Base-by-base conservation (phyloP, 1,140 invertebrate species). In the Temnothorax curvispinosus region DNA sequence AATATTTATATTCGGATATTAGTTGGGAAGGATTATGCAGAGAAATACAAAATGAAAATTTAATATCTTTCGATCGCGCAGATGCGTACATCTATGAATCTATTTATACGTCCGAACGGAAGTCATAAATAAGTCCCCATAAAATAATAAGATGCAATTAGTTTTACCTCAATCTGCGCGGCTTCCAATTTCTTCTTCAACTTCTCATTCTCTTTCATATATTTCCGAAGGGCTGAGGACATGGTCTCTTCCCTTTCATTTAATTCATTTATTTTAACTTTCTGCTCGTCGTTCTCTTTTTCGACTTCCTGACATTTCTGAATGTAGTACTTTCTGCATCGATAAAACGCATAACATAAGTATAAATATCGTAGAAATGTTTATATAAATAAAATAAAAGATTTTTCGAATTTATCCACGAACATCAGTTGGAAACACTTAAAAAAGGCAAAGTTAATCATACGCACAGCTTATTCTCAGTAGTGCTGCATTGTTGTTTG, bases 251-350 rank as follows among this genome's bases (percentile, higher is more conserved):
- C 69, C 0, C 27, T 84, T 13, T 47, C 35, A 27, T 62, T 50
- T 8, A 35, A 35, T 2, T 84, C 69, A 1, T 84, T 62, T 54
- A 84, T 27, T 27, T 27, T 27, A 75, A 38, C 69, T 50, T 54
- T 74, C 44, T 84, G 80, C 13, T 84, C 69, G 9, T 84, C 69
- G 6, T 50, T 84, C 18, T 84, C 80, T 13, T 38, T 84, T 54
- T 84, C 80, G 4, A 84, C 11, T 50, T 84, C 54, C 13, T 84
- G 80, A 47, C 54, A 84, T 41, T 47, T 84, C n/a, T 84, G 27
- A 35, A 38, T 21, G 32, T 75, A 84, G 38, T 56, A 54, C 44
- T 84, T 71, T 74, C 80, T 84, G 7, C 4, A 84, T 47, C n/a
- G 32, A 84, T 35, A 74, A 82, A 82, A 18, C 2, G 50, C 7